Base-by-base conservation (phyloP, 2,113 vertebrate species). In the Epinephelus moara region DNA sequence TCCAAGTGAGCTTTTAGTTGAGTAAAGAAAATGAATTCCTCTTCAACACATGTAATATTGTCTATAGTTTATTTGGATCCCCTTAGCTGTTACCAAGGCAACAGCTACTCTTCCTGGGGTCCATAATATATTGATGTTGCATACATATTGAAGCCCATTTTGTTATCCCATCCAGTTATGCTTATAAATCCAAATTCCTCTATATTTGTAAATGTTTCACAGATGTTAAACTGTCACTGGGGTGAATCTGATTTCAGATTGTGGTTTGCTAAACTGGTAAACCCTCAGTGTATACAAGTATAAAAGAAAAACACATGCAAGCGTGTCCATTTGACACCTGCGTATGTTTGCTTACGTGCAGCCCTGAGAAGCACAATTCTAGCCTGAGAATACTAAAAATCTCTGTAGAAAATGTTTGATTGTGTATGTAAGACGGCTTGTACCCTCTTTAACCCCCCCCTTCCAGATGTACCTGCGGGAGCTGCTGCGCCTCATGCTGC, bases 401-500 rank as follows among this genome's bases (percentile, higher is more conserved):
- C 19, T 40, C 7, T 9, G 40, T 9, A 14, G 1, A 53, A 76
- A 61, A 52, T 5, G 15, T 30, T 23, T 11, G 4, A 19, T 6
- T 47, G 0, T 2, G 61, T 14, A 53, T 63, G 21, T 13, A 2
- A n/a, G 27, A 2, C 0, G 0, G 4, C 6, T 37, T 68, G 21
- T 12, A 0, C 14, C 33, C 57, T 25, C 45, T 72, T 64, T n/a
- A 52, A 47, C 23, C 52, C 3, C 30, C 13, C 50, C 30, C 13
- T 45, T 87, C 0, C 91, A 98, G 97, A 95, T 98, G 95, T 99
- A 97, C 94, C 95, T 99, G 84, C 95, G 98, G 1, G 98, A 99
- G 94, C 95, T 99, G 83, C 93, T 99, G 71, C 95, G 98, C 3
- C 95, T 99, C 88, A 97, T 97, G 85, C 95, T 98, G 72, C 94